Percentiles rank a stretch among this genome's conserved stretches.
phyloP scores from a whole-genome alignment of 2,113 vertebrate species.

The Noctilio leporinus region DNA sequence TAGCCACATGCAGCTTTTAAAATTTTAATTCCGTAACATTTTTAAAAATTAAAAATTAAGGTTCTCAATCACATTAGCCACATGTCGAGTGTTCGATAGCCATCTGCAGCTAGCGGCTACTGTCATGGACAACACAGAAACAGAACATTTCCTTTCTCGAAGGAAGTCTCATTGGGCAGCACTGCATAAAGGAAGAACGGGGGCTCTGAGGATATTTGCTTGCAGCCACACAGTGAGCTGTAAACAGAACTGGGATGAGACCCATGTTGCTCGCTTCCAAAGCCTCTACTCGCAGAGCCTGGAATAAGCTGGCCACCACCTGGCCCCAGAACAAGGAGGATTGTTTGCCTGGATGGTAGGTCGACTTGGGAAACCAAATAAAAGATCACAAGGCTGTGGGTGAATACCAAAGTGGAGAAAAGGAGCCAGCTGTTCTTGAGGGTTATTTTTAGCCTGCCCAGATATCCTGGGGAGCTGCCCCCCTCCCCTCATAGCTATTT shows the following conservation, averaged over 20 bases:
- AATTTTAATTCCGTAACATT: background rate
- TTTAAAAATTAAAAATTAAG: background rate
- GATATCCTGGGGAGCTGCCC: background rate
- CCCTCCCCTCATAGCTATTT: constrained; percentile 38
- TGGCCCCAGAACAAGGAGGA: constrained; percentile 45
- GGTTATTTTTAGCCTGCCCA: constrained; percentile 64
- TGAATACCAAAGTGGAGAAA: constrained; percentile 40
- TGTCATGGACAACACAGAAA: background rate
- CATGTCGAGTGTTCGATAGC: background rate
- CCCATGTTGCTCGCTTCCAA: constrained; percentile 26
- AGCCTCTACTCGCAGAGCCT: constrained; percentile 25
- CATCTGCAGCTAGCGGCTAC: background rate
- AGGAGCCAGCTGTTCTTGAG: background rate
- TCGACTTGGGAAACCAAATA: constrained; percentile 47
- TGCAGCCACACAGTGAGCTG: background rate
- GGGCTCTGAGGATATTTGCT: background rate
- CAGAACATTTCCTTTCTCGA: background rate
- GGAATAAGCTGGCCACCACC: constrained; percentile 30
- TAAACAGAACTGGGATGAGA: constrained; percentile 35
- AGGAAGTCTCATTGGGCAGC: background rate
- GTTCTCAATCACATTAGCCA: background rate
- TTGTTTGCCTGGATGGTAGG: constrained; percentile 48
- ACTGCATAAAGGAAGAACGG: background rate
- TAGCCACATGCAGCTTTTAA: background rate
- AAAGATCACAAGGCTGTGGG: constrained; percentile 52